Conservation (phyloP, 2,888 invertebrate genomes). For the Pristionchus japonicus region DNA sequence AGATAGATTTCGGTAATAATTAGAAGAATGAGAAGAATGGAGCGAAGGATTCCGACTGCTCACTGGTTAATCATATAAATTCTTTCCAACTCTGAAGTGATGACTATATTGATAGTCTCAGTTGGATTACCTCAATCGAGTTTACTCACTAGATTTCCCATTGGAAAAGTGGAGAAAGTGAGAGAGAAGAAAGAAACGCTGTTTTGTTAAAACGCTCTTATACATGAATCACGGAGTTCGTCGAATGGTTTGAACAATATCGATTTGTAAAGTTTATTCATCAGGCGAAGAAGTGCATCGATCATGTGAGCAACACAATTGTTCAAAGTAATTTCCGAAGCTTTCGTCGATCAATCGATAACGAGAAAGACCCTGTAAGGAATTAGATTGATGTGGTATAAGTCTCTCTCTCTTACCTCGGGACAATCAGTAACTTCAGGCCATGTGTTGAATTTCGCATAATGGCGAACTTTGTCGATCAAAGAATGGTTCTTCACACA, state of each 20-base stretch:
- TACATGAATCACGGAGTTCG: too few relatives aligned
- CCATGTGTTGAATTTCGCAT: conserved; percentile 4
- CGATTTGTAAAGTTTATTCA: neutral
- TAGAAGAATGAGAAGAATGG: neutral
- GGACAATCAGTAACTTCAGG: neutral
- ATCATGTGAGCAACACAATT: neutral
- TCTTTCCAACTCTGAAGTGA: neutral
- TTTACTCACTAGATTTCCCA: too few relatives aligned
- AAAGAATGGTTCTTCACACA: conserved; percentile 8
- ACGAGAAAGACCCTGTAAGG: neutral
- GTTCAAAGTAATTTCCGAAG: conserved; percentile 14
- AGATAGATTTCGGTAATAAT: neutral
- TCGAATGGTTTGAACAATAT: too few relatives aligned
- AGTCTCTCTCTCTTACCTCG: neutral
- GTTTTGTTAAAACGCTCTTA: too few relatives aligned
- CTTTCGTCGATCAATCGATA: neutral
- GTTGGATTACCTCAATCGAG: too few relatives aligned
- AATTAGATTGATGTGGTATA: neutral
- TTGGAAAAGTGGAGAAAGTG: too few relatives aligned
- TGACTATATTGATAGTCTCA: neutral
- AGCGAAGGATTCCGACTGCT: neutral
- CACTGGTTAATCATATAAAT: neutral
- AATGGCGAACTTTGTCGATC: neutral
- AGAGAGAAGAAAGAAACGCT: too few relatives aligned
- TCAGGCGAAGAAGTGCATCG: neutral